Base-by-base conservation (phyloP, 2,113 vertebrate species). In the Proterorhinus semilunaris region DNA sequence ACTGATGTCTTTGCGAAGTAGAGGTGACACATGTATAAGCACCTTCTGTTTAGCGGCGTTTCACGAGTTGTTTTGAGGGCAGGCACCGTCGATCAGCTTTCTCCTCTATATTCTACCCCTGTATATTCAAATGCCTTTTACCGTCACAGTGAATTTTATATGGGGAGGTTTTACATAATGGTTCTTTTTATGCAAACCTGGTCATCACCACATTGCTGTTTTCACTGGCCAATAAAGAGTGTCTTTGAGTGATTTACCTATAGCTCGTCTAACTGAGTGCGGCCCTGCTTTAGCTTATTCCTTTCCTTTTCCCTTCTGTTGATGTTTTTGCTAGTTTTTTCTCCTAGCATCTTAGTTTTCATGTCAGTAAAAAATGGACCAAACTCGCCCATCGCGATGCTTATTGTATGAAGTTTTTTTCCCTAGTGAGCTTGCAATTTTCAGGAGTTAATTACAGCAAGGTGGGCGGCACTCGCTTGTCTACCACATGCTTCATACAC, bases 221-320 rank as follows among this genome's bases (percentile, higher is more conserved):
- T 85, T 90, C 88, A 87, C 78, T 75, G 69, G 75, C 79, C 85
- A 88, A 86, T 91, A 91, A 91, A 90, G 87, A 72, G 71, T 50
- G 70, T 68, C 84, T 91, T 86, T 87, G 68, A 81, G 62, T 85
- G 88, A 90, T 90, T 89, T 89, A 89, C 80, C 66, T 66, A 8
- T 15, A 51, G 6, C 65, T 74, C 21, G 66, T 74, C 21, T 72
- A 17, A 6, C 64, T 76, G 43, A 78, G 78, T 52, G 52, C 53
- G 27, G 8, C 3, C 6, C 13, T 12, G 7, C 8, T 16, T 1
- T 21, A 21, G 21, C 2, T 21, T 21, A 21, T 21, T 36, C 27
- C 27, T 36, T 36, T 36, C 4, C 27, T 36, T 36, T 36, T 3
- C 27, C 27, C 27, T 36, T 36, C 27, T 36, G 27, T 36, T 36